Conservation (phyloP, 1,140 invertebrate genomes). For the Meloidogyne floridensis region DNA sequence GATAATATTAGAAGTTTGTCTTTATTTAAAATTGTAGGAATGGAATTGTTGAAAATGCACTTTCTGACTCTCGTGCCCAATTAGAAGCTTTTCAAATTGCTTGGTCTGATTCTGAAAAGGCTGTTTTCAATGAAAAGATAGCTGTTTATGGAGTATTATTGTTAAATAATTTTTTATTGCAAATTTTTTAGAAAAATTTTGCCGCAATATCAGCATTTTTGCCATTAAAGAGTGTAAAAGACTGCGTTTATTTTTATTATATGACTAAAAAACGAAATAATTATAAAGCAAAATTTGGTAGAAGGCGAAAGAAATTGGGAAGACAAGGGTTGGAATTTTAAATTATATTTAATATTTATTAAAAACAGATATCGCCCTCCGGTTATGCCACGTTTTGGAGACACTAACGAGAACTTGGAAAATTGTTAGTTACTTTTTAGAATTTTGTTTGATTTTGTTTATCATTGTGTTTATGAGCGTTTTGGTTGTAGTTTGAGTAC, state of each 20-base stretch:
- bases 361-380: constrained; percentile 36
- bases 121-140: constrained; percentile 38
- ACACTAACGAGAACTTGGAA: constrained; percentile 26
- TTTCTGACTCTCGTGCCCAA: constrained; percentile 30
- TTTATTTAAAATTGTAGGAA: constrained; percentile 16
- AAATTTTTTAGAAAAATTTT: constrained; percentile 39
- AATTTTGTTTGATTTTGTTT: neutral
- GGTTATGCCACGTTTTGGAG: constrained; percentile 40
- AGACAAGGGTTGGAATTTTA: constrained; percentile 25
- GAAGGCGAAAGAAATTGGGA: constrained; percentile 40
- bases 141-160: constrained; percentile 31
- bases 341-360: neutral
- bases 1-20: neutral
- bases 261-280: constrained; percentile 48
- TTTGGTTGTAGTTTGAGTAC: too few relatives aligned
- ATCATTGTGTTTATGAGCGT: too few relatives aligned
- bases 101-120: constrained; percentile 40
- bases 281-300: constrained; percentile 43
- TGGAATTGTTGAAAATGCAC: constrained; percentile 40
- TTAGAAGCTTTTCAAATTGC: constrained; percentile 32
- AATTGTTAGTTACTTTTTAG: constrained; percentile 20
- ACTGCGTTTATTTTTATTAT: constrained; percentile 45
- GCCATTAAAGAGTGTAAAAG: constrained; percentile 34
- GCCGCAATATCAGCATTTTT: constrained; percentile 47
- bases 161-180: neutral